phyloP scores from a whole-genome alignment of 2,888 invertebrate species.

The Cerceris ruficornis region DNA sequence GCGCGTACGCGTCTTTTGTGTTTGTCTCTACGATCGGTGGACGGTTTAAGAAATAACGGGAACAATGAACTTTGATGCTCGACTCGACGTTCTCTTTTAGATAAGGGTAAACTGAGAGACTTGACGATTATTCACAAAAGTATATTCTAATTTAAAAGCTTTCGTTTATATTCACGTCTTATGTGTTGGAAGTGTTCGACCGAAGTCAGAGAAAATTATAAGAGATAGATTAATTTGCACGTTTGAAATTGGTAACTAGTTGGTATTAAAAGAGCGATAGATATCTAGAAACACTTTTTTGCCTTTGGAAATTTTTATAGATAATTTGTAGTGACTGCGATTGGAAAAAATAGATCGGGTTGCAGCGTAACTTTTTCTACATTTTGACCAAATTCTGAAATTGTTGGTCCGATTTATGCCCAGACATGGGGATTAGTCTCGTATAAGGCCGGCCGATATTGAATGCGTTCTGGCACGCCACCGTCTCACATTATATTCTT shows the following conservation, averaged over 20 bases:
- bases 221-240: no score
- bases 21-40: neutral
- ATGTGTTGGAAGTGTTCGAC: no score
- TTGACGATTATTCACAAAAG: no score
- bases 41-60: constrained; percentile 2
- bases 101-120: no score
- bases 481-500: constrained; percentile 76
- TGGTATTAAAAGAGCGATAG: no score
- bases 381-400: constrained; percentile 65
- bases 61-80: constrained; percentile 6
- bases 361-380: constrained; percentile 15
- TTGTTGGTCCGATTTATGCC: constrained; percentile 78
- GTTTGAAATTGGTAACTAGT: no score
- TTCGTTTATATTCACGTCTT: no score
- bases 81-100: no score
- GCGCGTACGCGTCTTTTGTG: constrained; percentile 19
- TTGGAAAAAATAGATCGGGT: neutral
- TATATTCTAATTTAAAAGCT: no score
- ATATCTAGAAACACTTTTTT: no score
- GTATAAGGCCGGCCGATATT: constrained; percentile 75
- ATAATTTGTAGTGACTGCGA: neutral
- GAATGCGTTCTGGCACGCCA: constrained; percentile 80
- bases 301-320: neutral
- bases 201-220: no score
- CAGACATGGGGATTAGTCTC: constrained; percentile 74